Percentiles rank a stretch among this genome's conserved stretches.
Conservation (phyloP, 2,113 vertebrate species). For the Daboia siamensis region DNA sequence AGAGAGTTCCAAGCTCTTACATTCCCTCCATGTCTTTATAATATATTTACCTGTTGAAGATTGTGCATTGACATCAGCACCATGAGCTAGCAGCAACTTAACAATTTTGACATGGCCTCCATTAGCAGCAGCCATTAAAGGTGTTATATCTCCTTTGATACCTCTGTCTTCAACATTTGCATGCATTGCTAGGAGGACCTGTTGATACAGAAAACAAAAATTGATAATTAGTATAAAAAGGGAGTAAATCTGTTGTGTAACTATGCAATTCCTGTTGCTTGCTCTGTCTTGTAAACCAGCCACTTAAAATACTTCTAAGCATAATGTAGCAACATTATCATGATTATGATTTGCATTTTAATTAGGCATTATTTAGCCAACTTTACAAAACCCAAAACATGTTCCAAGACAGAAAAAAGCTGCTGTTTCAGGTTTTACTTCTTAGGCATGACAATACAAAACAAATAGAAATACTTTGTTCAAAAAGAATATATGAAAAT, state of each 20-base stretch:
- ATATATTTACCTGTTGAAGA: constrained; percentile 87
- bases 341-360: neutral
- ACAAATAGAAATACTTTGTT: neutral
- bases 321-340: neutral
- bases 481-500: neutral
- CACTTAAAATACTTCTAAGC: neutral
- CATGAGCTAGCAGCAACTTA: constrained; percentile 95
- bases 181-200: constrained; percentile 98
- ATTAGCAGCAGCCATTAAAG: constrained; percentile 97
- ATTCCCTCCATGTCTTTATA: neutral
- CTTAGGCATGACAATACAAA: neutral
- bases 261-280: neutral
- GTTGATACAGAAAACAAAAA: constrained; percentile 4
- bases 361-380: neutral
- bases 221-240: neutral
- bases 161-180: constrained; percentile 98
- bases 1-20: neutral
- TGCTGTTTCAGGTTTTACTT: neutral
- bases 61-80: constrained; percentile 96
- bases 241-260: fast-evolving
- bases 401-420: neutral
- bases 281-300: fast-evolving
- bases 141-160: constrained; percentile 97
- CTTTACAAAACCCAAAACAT: neutral
- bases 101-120: constrained; percentile 98